Evolutionary conservation across 2,113 vertebrate species (phyloP).

Genomic region (Parotia lawesii): DNA sequence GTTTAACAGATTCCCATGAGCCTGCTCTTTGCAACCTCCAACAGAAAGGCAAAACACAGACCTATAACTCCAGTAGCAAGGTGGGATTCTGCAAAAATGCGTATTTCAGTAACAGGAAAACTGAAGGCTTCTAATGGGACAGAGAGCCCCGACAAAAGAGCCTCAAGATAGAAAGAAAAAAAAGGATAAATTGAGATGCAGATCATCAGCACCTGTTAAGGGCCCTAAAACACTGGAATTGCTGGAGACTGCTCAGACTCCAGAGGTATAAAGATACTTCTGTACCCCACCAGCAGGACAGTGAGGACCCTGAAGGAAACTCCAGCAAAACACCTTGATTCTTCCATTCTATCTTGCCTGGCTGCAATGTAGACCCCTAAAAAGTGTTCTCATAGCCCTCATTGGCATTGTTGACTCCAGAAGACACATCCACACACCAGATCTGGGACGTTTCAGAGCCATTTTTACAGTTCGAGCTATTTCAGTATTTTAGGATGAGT

Average conservation of each 20-base stretch:
- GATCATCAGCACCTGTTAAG: not conserved
- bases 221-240: not conserved
- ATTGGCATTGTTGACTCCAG: not conserved
- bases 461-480: not conserved
- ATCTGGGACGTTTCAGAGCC: not conserved
- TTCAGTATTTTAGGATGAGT: not conserved
- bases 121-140: not conserved
- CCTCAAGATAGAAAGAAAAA: not conserved
- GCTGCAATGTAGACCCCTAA: not conserved
- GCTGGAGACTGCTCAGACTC: not conserved
- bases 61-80: not conserved
- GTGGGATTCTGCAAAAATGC: not conserved
- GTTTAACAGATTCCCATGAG: not conserved
- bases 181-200: not conserved
- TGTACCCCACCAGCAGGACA: not conserved
- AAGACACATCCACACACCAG: not conserved
- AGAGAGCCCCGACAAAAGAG: fast-evolving
- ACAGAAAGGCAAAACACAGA: not conserved
- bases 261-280: not conserved
- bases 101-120: not conserved
- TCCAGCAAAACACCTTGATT: not conserved
- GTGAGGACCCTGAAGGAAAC: not conserved
- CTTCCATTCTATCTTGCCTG: not conserved
- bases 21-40: not conserved
- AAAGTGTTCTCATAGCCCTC: not conserved